phyloP scores from a whole-genome alignment of 2,888 invertebrate genomes.

The Odontomyia ornata region DNA sequence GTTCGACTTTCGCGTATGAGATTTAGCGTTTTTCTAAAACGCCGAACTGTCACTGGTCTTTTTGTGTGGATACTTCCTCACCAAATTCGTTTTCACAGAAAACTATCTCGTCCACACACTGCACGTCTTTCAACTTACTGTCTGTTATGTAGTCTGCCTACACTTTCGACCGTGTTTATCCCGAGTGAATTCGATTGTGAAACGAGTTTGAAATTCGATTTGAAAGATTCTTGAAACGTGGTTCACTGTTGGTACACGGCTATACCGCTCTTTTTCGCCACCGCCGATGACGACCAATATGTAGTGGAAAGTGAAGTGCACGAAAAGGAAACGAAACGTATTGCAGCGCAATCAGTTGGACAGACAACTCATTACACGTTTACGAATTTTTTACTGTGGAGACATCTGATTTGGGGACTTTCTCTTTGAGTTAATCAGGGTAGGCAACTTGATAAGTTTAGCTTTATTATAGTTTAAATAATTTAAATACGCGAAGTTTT shows the following conservation, averaged over 20 bases:
- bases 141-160: no score
- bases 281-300: background rate
- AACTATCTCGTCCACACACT: no score
- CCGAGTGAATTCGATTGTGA: background rate
- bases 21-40: background rate
- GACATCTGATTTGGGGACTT: background rate
- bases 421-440: constrained; percentile 8
- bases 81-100: background rate
- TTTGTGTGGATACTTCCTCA: background rate
- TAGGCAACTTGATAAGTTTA: background rate
- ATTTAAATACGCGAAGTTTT: background rate
- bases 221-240: constrained; percentile 20
- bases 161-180: background rate
- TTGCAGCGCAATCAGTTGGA: constrained; percentile 15
- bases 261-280: constrained; percentile 30
- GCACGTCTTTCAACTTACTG: no score
- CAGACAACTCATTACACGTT: constrained; percentile 44
- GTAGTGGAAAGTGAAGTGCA: background rate
- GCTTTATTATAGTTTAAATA: background rate
- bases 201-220: background rate
- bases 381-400: constrained; percentile 19
- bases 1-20: background rate
- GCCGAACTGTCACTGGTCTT: constrained; percentile 22
- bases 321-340: constrained; percentile 2
- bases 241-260: background rate